phyloP scores from a whole-genome alignment of 2,888 invertebrate genomes.

The Tetranychus truncatus region DNA sequence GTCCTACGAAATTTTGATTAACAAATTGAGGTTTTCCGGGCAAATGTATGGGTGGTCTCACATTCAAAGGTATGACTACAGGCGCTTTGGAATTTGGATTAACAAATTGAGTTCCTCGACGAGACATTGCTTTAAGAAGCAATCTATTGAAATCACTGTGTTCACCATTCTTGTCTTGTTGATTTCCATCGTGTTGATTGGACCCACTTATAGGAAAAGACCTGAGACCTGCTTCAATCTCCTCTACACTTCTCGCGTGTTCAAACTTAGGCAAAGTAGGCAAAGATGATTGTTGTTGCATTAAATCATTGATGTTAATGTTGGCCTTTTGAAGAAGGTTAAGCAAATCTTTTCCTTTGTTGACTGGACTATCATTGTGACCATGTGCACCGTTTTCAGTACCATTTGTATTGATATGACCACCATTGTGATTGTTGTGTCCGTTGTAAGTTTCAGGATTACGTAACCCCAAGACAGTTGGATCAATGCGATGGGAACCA shows the following conservation, averaged over 20 bases:
- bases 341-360: conserved; percentile 9
- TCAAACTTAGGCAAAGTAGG: background rate
- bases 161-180: background rate
- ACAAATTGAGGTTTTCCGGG: too few species aligned
- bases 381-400: background rate
- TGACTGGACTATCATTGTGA: background rate
- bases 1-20: background rate
- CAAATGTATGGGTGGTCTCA: too few species aligned
- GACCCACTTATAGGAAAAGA: background rate
- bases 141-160: background rate
- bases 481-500: background rate
- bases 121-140: background rate
- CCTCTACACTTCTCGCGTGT: conserved; percentile 4
- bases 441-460: background rate
- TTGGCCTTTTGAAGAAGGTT: conserved; percentile 9
- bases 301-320: background rate
- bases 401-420: background rate
- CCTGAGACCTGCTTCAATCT: conserved; percentile 5
- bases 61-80: too few species aligned
- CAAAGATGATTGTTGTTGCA: background rate
- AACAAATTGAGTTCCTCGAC: background rate
- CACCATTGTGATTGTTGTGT: background rate
- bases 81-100: background rate
- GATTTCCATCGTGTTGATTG: conserved; percentile 2
- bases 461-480: background rate